These are phyloP conservation scores for Platypus cylindrus DNA, from an alignment of 2,888 invertebrate genomes.

Conservation along the genomic window DNA sequence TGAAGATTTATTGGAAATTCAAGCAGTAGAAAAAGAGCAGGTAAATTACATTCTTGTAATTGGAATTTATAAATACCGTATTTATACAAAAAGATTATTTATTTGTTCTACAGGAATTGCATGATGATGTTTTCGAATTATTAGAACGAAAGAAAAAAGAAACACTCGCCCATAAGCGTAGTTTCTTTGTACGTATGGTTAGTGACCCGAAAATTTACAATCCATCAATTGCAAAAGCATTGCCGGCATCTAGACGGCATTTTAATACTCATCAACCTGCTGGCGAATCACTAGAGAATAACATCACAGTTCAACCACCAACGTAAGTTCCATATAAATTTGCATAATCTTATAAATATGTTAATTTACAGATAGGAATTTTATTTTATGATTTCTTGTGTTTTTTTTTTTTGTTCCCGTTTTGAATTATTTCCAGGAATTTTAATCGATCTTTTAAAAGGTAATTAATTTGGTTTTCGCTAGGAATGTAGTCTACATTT, in stretches of 20 bases:
- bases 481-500: no score
- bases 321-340: slow-evolving; percentile 28
- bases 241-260: slow-evolving; percentile 47
- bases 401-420: no score
- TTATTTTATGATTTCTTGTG: no score
- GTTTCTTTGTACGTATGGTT: slow-evolving; percentile 96
- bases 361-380: not conserved
- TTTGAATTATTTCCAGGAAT: slow-evolving; percentile 1
- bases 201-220: slow-evolving; percentile 95
- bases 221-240: slow-evolving; percentile 72
- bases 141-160: slow-evolving; percentile 63
- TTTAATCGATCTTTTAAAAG: slow-evolving; percentile 10
- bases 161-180: slow-evolving; percentile 79
- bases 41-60: no score
- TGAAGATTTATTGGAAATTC: slow-evolving; percentile 62
- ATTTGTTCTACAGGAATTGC: slow-evolving; percentile 35
- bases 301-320: slow-evolving; percentile 34
- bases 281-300: slow-evolving; percentile 35
- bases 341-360: not conserved
- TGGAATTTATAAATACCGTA: no score
- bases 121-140: slow-evolving; percentile 64
- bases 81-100: not conserved
- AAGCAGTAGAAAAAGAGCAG: slow-evolving; percentile 44
- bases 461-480: no score
- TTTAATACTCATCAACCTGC: slow-evolving; percentile 40